Percentiles rank a stretch among this genome's conserved stretches.
Conservation (phyloP, 2,113 vertebrate genomes). For the Spea multiplicata region DNA sequence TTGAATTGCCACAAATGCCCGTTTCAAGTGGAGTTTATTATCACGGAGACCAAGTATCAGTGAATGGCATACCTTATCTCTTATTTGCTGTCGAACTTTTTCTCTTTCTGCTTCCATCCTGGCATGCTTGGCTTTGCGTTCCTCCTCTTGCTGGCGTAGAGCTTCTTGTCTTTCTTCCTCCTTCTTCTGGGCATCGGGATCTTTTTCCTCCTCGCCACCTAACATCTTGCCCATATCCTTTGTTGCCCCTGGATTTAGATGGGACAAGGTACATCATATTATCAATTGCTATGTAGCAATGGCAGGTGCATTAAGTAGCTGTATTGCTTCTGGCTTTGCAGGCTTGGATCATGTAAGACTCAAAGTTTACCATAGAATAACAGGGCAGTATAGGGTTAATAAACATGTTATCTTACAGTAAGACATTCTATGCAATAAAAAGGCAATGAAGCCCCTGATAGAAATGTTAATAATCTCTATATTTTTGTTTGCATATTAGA, state of each 20-base stretch:
- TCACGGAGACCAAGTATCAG: too few relatives aligned
- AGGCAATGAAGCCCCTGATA: too few relatives aligned
- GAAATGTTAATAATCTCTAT: too few relatives aligned
- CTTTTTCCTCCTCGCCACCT: conserved; percentile 96
- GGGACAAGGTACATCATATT: background rate
- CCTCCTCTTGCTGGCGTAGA: conserved; percentile 92
- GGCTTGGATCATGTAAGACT: too few relatives aligned
- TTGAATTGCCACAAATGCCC: too few relatives aligned
- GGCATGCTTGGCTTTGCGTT: conserved; percentile 90
- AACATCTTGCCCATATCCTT: conserved; percentile 99
- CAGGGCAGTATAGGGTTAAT: too few relatives aligned
- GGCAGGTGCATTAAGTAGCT: background rate
- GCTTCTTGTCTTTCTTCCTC: conserved; percentile 96
- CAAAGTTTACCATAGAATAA: too few relatives aligned
- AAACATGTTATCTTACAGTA: too few relatives aligned
- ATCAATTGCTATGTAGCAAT: background rate
- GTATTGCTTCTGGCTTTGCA: background rate
- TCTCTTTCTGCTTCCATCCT: conserved; percentile 96
- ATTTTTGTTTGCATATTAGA: too few relatives aligned
- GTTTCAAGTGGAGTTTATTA: too few relatives aligned
- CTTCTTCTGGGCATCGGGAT: conserved; percentile 93
- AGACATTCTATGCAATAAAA: too few relatives aligned
- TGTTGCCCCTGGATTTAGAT: conserved; percentile 80
- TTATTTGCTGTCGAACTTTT: conserved; percentile 95
- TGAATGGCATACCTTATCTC: conserved; percentile 83